Percentiles rank a stretch among this genome's conserved stretches.
phyloP scores from a whole-genome alignment of 2,797 vertebrate species.

The Argya squamiceps region DNA sequence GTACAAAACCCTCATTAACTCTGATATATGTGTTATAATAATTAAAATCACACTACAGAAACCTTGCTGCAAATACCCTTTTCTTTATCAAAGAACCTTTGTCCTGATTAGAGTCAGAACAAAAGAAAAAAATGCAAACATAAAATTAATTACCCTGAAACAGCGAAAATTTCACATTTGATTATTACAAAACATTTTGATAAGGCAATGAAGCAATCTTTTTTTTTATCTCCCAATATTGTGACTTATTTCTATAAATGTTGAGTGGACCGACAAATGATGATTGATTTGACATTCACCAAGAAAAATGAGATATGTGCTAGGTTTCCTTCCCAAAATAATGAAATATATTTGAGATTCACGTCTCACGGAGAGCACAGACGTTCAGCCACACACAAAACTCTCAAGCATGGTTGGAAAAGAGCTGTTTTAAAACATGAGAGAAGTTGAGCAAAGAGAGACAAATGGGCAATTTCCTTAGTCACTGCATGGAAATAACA shows the following conservation, averaged over 20 bases:
- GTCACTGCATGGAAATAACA: not conserved
- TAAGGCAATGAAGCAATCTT: not conserved
- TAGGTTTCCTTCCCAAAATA: not conserved
- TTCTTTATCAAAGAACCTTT: not conserved
- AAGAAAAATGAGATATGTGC: not conserved
- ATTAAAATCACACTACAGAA: not conserved
- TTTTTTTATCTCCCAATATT: not conserved
- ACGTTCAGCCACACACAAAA: not conserved
- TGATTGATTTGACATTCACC: not conserved
- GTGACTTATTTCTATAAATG: not conserved
- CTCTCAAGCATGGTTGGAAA: not conserved
- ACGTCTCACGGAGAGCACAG: not conserved
- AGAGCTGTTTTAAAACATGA: not conserved
- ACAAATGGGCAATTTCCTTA: conserved; percentile 1
- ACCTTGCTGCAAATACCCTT: not conserved
- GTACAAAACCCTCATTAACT: not conserved
- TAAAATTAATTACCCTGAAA: not conserved
- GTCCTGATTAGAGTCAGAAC: not conserved
- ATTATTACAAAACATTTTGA: conserved; percentile 7
- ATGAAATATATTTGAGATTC: not conserved
- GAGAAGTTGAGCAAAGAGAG: not conserved
- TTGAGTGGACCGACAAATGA: not conserved
- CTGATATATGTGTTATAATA: not conserved
- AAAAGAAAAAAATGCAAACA: not conserved
- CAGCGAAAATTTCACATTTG: not conserved